Base-by-base conservation (phyloP, 92 coral and sea anemone species). In the Epizoanthus rinbou region DNA sequence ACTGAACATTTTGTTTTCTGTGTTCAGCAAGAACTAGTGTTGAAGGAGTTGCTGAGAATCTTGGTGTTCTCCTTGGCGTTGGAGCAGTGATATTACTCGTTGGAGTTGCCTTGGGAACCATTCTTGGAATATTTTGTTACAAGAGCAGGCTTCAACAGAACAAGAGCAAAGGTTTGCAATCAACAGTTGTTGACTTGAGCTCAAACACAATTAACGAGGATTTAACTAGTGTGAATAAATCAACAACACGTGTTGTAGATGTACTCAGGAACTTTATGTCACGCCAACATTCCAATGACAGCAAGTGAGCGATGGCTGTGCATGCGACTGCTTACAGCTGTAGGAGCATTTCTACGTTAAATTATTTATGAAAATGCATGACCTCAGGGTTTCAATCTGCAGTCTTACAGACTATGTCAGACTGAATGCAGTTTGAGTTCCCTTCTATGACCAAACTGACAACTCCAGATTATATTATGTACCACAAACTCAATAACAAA, bases 81-180 rank as follows among this genome's bases (percentile, higher is more conserved):
- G 81, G 81, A 3, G 81, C 81, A 10, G 69, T 76, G 13, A 76
- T 76, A 9, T 69, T 76, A n/a, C 81, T 76, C 16, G 16, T 76
- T 11, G 81, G 81, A 18, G 33, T 33, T 5, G 81, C 69, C 4
- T 37, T 76, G 15, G 81, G 81, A 18, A 39, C 58, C 15, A 37
- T 37, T 37, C 53, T 76, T 60, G 81, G 81, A 59, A 59, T 76
- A 59, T 76, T 76, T 57, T 76, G 81, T 64, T 76, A 76, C 69
- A 76, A n/a, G 69, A 76, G 57, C 56, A 76, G 57, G 69, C 17
- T 33, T 5, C 69, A 35, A 0, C 69, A 59, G 64, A 68, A 62
- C n/a, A 62, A 28, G 39, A 78, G 24, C 57, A 78, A 62, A 78
- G 82, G 82, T 78, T 78, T 57, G 82, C 70, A 62, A 37, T 21